Evolutionary conservation across 2,797 vertebrate genomes (phyloP).

Genomic region (Cyclopterus lumpus): DNA sequence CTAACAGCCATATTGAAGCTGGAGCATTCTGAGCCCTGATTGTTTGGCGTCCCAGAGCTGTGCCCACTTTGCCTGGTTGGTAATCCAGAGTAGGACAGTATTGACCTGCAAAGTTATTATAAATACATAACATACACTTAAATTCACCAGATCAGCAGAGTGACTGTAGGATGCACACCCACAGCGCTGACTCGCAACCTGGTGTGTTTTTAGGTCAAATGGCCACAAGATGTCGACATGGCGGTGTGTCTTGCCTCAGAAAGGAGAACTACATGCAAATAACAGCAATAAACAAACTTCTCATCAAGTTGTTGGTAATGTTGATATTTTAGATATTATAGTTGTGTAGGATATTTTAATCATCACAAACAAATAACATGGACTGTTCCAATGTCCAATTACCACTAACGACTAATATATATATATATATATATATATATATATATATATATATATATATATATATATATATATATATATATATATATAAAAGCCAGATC

Average conservation of each 20-base stretch:
- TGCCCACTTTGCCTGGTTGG: background rate
- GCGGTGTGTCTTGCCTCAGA: background rate
- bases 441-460: no score
- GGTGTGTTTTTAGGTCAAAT: background rate
- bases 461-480: no score
- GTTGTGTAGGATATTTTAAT: no score
- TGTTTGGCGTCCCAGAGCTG: background rate
- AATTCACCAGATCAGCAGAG: background rate
- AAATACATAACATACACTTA: background rate
- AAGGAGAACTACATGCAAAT: background rate
- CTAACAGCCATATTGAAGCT: background rate
- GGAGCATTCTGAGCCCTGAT: background rate
- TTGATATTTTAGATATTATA: background rate
- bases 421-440: no score
- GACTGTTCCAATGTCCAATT: no score
- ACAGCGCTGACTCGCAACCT: background rate
- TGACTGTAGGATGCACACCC: no score
- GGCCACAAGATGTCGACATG: slow-evolving; percentile 50
- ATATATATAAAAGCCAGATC: background rate
- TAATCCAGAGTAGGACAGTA: background rate
- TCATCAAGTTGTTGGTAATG: background rate
- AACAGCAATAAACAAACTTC: background rate
- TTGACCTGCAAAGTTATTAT: background rate
- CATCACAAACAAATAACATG: no score
- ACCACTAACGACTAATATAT: no score